A percentile compares a stretch with the other conserved stretches of the same genome.
Conservation (phyloP, 2,888 invertebrate species). For the Nephrocerus scutellatus region DNA sequence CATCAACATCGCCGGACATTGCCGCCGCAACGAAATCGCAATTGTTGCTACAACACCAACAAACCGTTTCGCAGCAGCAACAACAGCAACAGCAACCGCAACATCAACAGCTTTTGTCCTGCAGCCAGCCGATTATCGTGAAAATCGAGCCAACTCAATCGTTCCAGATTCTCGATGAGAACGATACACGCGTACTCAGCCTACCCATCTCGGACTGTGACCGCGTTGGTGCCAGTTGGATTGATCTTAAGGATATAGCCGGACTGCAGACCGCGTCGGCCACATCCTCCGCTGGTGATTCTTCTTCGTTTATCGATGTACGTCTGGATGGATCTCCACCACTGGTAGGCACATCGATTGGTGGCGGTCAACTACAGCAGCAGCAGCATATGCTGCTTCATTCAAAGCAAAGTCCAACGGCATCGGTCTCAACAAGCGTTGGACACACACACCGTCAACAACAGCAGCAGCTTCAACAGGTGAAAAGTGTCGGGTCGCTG, state of each 20-base stretch:
- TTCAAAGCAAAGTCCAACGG: not conserved
- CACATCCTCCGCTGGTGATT: too few relatives aligned
- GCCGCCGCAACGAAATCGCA: not conserved
- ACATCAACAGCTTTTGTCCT: slow-evolving; percentile 5
- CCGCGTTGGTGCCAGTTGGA: slow-evolving; percentile 44
- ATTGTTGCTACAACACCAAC: slow-evolving; percentile 11
- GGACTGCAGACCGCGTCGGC: slow-evolving; percentile 34
- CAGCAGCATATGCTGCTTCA: slow-evolving; percentile 2
- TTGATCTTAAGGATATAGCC: slow-evolving; percentile 44
- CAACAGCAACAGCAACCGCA: slow-evolving; percentile 20
- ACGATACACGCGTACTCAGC: slow-evolving; percentile 41
- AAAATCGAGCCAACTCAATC: slow-evolving; percentile 45
- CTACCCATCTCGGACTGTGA: slow-evolving; percentile 41
- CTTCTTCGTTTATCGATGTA: not conserved
- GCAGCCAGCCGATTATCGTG: slow-evolving; percentile 42
- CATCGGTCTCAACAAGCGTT: too few relatives aligned
- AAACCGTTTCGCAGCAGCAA: slow-evolving; percentile 18
- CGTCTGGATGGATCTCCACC: slow-evolving; percentile 11
- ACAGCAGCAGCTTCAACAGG: too few relatives aligned
- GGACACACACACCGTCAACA: too few relatives aligned
- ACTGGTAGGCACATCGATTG: too few relatives aligned
- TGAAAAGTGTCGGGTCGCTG: too few relatives aligned
- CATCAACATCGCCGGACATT: not conserved
- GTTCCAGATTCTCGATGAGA: slow-evolving; percentile 43
- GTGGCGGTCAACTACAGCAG: slow-evolving; percentile 1